These are phyloP conservation scores for Neolamprologus fasciatus DNA, from an alignment of 2,113 vertebrate species.

Conservation along the genomic window DNA sequence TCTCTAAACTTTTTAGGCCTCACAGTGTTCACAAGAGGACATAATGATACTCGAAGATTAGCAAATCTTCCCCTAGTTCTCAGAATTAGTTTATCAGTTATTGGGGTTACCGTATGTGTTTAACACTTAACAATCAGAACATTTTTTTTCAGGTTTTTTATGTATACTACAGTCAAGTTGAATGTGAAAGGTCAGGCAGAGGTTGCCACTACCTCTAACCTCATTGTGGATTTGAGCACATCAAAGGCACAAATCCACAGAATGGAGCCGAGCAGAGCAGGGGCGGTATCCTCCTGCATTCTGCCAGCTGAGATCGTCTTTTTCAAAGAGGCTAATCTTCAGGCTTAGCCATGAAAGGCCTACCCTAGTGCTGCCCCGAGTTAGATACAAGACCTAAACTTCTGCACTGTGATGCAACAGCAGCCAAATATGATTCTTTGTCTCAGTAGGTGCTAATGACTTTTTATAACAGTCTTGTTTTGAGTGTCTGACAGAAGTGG, in stretches of 20 bases:
- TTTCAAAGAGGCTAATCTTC: constrained; percentile 66
- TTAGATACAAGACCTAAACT: constrained; percentile 16
- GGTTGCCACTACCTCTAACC: constrained; percentile 54
- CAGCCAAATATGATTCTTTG: not conserved
- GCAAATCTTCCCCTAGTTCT: not conserved
- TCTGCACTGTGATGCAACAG: constrained; percentile 39
- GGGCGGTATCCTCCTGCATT: constrained; percentile 21
- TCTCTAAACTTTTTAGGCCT: not conserved
- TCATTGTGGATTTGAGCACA: constrained; percentile 61
- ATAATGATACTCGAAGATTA: not conserved
- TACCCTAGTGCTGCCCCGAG: constrained; percentile 15
- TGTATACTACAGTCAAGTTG: not conserved
- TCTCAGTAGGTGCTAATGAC: constrained; percentile 1
- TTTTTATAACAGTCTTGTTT: not conserved
- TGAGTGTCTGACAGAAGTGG: not conserved
- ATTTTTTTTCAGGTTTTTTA: not conserved
- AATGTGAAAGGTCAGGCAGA: constrained; percentile 53
- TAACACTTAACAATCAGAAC: not conserved
- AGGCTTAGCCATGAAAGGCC: constrained; percentile 63
- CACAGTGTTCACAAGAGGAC: not conserved
- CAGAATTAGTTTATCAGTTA: not conserved
- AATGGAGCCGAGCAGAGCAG: constrained; percentile 13
- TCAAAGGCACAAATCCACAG: constrained; percentile 60
- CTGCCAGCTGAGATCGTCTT: constrained; percentile 31
- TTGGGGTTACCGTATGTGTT: not conserved